Conservation (phyloP, 2,888 invertebrate species). For the Baccha elongata region DNA sequence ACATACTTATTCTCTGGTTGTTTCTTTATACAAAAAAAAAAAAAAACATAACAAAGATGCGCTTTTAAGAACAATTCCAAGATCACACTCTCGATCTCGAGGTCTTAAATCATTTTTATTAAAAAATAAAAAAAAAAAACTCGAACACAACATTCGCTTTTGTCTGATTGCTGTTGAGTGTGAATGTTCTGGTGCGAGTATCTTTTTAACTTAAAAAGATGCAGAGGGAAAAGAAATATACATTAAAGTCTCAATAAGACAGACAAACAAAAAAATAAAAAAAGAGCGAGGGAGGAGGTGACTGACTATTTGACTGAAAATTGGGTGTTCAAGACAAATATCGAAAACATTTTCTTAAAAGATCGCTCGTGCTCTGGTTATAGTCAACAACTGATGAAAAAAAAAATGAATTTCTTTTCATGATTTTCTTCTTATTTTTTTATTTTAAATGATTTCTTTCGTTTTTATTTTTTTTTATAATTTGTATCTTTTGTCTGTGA, state of each 20-base stretch:
- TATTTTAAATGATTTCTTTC: slow-evolving; percentile 32
- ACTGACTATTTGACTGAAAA: slow-evolving; percentile 69
- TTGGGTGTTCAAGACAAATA: slow-evolving; percentile 55
- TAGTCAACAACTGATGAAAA: slow-evolving; percentile 22
- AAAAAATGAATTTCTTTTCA: slow-evolving; percentile 36
- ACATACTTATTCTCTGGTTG: slow-evolving; percentile 44
- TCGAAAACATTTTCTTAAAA: slow-evolving; percentile 39
- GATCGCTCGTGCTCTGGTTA: slow-evolving; percentile 66
- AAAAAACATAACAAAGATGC: slow-evolving; percentile 59
- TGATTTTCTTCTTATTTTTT: slow-evolving; percentile 53
- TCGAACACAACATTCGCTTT: slow-evolving; percentile 53
- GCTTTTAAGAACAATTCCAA: slow-evolving; percentile 74
- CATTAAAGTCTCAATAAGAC: slow-evolving; percentile 61
- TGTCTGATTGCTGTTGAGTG: slow-evolving; percentile 66
- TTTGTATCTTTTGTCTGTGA: slow-evolving; percentile 72
- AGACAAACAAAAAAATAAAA: background rate
- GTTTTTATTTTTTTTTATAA: slow-evolving; percentile 40
- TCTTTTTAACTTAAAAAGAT: slow-evolving; percentile 35
- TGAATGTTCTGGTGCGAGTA: slow-evolving; percentile 40
- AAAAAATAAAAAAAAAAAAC: slow-evolving; percentile 74
- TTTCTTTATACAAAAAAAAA: slow-evolving; percentile 5
- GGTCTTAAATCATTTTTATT: slow-evolving; percentile 81
- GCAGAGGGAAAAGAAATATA: slow-evolving; percentile 32
- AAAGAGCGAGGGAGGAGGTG: slow-evolving; percentile 54
- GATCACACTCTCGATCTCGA: slow-evolving; percentile 73